phyloP scores from a whole-genome alignment of 2,113 vertebrate species.

The Taxidea taxus region DNA sequence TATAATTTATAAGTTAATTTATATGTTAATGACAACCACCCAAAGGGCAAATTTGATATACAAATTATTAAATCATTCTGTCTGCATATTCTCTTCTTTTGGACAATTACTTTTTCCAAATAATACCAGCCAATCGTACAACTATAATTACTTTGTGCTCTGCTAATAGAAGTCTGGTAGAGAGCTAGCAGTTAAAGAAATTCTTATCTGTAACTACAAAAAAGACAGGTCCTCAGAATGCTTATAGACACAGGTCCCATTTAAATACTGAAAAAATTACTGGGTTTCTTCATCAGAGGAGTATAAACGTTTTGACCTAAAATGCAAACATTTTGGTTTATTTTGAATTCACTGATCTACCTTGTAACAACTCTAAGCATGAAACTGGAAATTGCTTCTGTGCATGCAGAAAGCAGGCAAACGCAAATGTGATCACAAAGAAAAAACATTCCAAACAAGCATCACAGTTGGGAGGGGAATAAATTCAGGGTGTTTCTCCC shows the following conservation, averaged over 20 bases:
- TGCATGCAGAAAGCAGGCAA: background rate
- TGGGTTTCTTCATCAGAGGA: slow-evolving; percentile 53
- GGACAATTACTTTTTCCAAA: slow-evolving; percentile 69
- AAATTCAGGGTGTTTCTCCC: background rate
- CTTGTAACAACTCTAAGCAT: background rate
- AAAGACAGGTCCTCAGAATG: slow-evolving; percentile 47
- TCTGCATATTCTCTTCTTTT: slow-evolving; percentile 54
- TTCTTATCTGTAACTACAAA: slow-evolving; percentile 52
- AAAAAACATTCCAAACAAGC: background rate
- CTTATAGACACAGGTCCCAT: slow-evolving; percentile 26
- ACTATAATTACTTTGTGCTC: slow-evolving; percentile 54
- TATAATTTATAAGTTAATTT: slow-evolving; percentile 51
- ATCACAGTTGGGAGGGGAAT: background rate
- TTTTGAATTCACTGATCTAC: slow-evolving; percentile 47
- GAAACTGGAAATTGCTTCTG: slow-evolving; percentile 37
- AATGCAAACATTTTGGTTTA: slow-evolving; percentile 62
- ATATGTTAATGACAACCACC: slow-evolving; percentile 51
- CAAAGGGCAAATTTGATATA: slow-evolving; percentile 51
- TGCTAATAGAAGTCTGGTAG: slow-evolving; percentile 54
- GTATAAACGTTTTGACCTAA: slow-evolving; percentile 55
- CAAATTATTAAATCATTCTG: slow-evolving; percentile 61
- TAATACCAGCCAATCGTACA: slow-evolving; percentile 63
- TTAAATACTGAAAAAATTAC: slow-evolving; percentile 73
- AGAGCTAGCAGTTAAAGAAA: slow-evolving; percentile 52
- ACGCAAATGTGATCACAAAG: slow-evolving; percentile 18